Base-by-base conservation (phyloP, 2,113 vertebrate genomes). In the Aramus guarauna region DNA sequence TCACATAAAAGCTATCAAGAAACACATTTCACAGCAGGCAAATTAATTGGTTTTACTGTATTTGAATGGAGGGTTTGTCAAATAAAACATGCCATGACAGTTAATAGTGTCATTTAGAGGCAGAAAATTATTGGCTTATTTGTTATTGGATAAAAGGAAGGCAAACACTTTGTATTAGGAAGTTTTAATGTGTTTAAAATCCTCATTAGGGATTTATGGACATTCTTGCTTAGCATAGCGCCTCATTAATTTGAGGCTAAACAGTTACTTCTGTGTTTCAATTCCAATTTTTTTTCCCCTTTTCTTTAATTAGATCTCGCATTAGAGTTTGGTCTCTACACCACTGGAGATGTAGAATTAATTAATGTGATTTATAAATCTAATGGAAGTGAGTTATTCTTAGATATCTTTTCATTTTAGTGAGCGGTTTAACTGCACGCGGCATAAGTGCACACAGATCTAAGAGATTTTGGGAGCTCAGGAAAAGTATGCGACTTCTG, bases 101-200 rank as follows among this genome's bases (percentile, higher is more conserved):
- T 98, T 98, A 98, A 98, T 98, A 97, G 98, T 98, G 96, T 98
- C 98, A 98, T 98, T 98, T 98, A 98, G 97, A 98, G 96, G 95
- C 97, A 98, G 97, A 98, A 98, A 98, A 98, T 98, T 98, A 98
- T 98, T 98, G 98, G 97, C 97, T 98, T 98, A 98, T 98, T 98
- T 98, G 98, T 98, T 98, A 98, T 97, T 98, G 97, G 97, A 98
- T 98, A 98, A 98, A 98, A 98, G 95, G 96, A 98, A 98, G 96
- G 97, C 97, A 98, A 98, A 98, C 98, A 98, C 98, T 98, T 98
- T 98, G 97, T 98, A 98, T 98, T 98, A 98, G 97, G 96, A 98
- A 98, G 98, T 98, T 98, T 98, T 98, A 98, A 98, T 98, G 98
- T 98, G 98, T 98, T 98, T 98, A 98, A 98, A 98, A 98, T 98